Base-by-base conservation (phyloP, 2,888 invertebrate species). In the Palloptera scutellata region DNA sequence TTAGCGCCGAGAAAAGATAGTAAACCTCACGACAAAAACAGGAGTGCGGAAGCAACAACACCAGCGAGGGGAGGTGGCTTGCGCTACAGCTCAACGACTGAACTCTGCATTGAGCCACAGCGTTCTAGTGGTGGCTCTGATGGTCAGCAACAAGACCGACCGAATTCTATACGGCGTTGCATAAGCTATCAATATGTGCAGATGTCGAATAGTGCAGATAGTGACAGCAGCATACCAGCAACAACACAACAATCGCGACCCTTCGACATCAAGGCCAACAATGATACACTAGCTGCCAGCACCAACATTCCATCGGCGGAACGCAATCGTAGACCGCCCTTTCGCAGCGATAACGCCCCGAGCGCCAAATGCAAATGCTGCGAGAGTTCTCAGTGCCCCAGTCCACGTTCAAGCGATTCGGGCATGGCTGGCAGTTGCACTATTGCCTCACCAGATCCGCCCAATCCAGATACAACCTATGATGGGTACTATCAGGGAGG, bases 381-480 rank as follows among this genome's bases (percentile, higher is more conserved):
- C 73, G 88, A 88, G 74, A 86, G 87, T 74, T 89, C 89, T 0
- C 83, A 88, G 73, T 90, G 89, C 72, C 89, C 89, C 51, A 92
- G 92, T 83, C 91, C 91, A 0, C 86, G 92, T 71, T 92, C 91
- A 9, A 94, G 94, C 15, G 85, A 85, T 81, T 94, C 94, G 0
- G 95, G 95, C 30, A 92, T 95, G 86, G 94, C 93, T 0, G 94
- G 94, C 40, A 93, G 93, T 84, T 92, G 91, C 78, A 90, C 90
- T 66, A 86, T 92, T 69, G 89, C 91, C 6, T 91, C 92, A 0
- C 91, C 92, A 0, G 91, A 91, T 82, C 86, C 89, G n/a, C 83
- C 84, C 8, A 42, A 71, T 67, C 15, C 73, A 64, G 77, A 79
- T 43, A 71, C 52, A 1, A 70, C 71, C 17, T 73, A 70, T 55